These are phyloP conservation scores for Hyposmocoma kahamanoa DNA, from an alignment of 1,140 invertebrate genomes.

Conservation along the genomic window DNA sequence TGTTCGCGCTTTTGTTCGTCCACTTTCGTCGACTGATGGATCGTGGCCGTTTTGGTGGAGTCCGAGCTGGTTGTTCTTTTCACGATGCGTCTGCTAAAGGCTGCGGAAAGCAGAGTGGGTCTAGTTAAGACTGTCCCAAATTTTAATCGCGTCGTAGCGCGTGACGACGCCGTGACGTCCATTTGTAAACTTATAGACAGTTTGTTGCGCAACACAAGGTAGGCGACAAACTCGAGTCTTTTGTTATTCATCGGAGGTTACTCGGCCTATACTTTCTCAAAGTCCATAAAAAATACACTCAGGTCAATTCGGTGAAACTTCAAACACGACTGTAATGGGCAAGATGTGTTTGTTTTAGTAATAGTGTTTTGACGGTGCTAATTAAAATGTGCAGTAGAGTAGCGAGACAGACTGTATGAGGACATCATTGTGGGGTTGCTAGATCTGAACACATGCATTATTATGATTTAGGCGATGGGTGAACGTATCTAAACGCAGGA, in stretches of 20 bases:
- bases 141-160: constrained; percentile 36
- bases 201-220: constrained; percentile 54
- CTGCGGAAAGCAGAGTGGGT: constrained; percentile 14
- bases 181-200: constrained; percentile 39
- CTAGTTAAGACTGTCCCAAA: constrained; percentile 32
- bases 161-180: constrained; percentile 31
- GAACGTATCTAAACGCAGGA: too few species aligned
- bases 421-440: too few species aligned
- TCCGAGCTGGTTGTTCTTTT: constrained; percentile 36
- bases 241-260: constrained; percentile 47
- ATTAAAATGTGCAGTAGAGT: too few species aligned
- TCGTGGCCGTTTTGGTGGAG: constrained; percentile 40
- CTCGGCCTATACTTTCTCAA: constrained; percentile 60
- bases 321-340: background rate
- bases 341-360: constrained; percentile 19
- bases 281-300: constrained; percentile 38
- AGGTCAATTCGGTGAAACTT: constrained; percentile 26
- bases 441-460: too few species aligned
- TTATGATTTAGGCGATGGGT: too few species aligned
- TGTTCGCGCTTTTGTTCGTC: constrained; percentile 41
- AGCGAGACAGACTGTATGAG: too few species aligned
- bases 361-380: background rate
- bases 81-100: constrained; percentile 14
- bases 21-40: constrained; percentile 43
- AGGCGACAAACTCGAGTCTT: constrained; percentile 29